phyloP scores from a whole-genome alignment of 2,888 invertebrate genomes.

The Drymonia ruficornis region DNA sequence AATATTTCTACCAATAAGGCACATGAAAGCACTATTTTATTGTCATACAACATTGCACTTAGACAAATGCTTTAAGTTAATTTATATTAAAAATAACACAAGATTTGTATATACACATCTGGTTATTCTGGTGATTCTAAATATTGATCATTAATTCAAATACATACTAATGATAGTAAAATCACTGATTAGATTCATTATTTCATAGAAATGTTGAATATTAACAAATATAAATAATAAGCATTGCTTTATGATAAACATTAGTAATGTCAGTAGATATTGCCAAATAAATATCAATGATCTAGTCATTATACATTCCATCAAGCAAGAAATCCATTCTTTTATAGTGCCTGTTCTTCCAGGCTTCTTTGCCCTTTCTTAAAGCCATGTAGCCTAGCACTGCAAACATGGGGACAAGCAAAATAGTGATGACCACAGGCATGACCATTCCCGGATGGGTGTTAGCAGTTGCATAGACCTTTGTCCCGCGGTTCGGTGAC shows the following conservation, averaged over 20 bases:
- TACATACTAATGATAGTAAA: background rate
- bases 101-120: slow-evolving; percentile 11
- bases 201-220: background rate
- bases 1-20: slow-evolving; percentile 46
- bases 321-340: slow-evolving; percentile 95
- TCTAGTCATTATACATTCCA: slow-evolving; percentile 94
- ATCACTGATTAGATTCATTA: background rate
- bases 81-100: slow-evolving; percentile 11
- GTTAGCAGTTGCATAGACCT: slow-evolving; percentile 46
- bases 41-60: slow-evolving; percentile 27
- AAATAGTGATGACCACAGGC: slow-evolving; percentile 89
- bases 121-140: background rate
- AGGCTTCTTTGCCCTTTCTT: slow-evolving; percentile 91
- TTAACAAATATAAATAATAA: slow-evolving; percentile 2
- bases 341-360: slow-evolving; percentile 93
- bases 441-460: slow-evolving; percentile 88
- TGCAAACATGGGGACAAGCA: slow-evolving; percentile 90
- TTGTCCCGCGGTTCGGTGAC: slow-evolving; percentile 41
- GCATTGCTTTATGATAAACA: background rate
- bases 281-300: background rate
- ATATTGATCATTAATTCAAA: background rate
- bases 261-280: slow-evolving; percentile 2
- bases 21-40: slow-evolving; percentile 47
- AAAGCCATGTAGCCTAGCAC: slow-evolving; percentile 87
- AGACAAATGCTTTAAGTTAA: slow-evolving; percentile 16